These are phyloP conservation scores for Trigoniulus corallinus DNA, from an alignment of 1,140 invertebrate species.

Conservation along the genomic window DNA sequence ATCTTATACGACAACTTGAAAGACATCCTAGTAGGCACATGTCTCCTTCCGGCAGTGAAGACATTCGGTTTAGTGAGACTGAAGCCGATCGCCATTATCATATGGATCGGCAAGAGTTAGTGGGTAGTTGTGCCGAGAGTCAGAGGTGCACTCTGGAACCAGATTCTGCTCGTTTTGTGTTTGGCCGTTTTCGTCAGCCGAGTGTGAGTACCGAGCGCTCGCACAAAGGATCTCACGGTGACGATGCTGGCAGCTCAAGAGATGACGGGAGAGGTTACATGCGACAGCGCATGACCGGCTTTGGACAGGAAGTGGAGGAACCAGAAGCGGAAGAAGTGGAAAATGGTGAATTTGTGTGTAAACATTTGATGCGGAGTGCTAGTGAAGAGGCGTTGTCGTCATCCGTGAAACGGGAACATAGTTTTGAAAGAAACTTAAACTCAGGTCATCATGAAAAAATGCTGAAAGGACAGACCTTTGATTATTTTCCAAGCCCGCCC, in stretches of 20 bases:
- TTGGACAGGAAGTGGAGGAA: slow-evolving; percentile 11
- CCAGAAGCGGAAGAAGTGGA: slow-evolving; percentile 57
- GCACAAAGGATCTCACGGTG: slow-evolving; percentile 12
- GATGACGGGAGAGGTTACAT: slow-evolving; percentile 12
- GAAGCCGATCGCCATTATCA: slow-evolving; percentile 76
- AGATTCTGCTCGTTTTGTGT: slow-evolving; percentile 47
- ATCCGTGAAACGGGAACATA: slow-evolving; percentile 21
- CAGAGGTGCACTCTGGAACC: slow-evolving; percentile 36
- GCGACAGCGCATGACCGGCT: not conserved
- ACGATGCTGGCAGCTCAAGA: slow-evolving; percentile 12
- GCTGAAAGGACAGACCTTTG: slow-evolving; percentile 13
- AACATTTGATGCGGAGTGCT: slow-evolving; percentile 76
- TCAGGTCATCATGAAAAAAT: slow-evolving; percentile 13
- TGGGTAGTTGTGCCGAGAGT: slow-evolving; percentile 12
- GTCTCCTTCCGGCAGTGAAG: slow-evolving; percentile 70
- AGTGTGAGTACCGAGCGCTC: slow-evolving; percentile 34
- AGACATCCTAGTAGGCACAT: slow-evolving; percentile 70
- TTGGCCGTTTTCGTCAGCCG: slow-evolving; percentile 59
- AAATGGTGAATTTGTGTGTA: slow-evolving; percentile 56
- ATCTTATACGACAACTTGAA: slow-evolving; percentile 74
- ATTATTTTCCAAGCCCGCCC: slow-evolving; percentile 16
- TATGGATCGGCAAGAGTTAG: slow-evolving; percentile 38
- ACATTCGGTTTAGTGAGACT: slow-evolving; percentile 77
- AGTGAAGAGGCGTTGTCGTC: slow-evolving; percentile 64
- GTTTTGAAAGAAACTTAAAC: slow-evolving; percentile 14